Base-by-base conservation (phyloP, 2,888 invertebrate species). In the Diogma glabrata region DNA sequence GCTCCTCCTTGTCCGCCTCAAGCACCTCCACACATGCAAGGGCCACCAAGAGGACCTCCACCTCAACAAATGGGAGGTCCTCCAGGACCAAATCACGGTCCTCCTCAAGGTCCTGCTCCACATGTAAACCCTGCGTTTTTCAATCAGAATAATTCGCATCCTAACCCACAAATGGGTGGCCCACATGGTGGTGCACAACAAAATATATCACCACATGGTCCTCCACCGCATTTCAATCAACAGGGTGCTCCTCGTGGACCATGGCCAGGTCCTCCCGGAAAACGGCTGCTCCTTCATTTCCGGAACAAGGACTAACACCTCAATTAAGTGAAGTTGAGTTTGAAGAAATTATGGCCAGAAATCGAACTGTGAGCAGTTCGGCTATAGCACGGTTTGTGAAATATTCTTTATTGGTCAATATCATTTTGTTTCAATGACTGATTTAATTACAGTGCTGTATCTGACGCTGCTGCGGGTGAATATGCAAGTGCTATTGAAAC, bases 401-500 rank as follows among this genome's bases (percentile, higher is more conserved):
- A 17, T 19, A 14, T 40, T 12, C 9, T 38, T 24, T 48, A 28
- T 38, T 23, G 46, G 22, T 17, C 3, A 47, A 36, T 17, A 33
- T 26, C 38, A 38, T 20, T 4, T 47, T 45, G 46, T 23, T 16
- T 50, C 48, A 24, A 20, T 10, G 17, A 5, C 7, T 20, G 6
- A 33, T 52, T 22, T 33, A 75, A n/a, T n/a, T n/a, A n/a, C n/a
- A n/a, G 97, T 54, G 99, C 99, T 10, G 96, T 99, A 33, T 90
- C 92, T 48, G 97, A 97, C 72, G 96, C 96, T 3, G 93, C 94
- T 40, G 91, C 93, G 52, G 94, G 96, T 9, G 97, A 99, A 72
- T 95, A 91, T 72, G 92, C 93, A 2, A 93, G 93, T 69, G 99
- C 99, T 48, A 95, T 99, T 56, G 97, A 99, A 73, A 99, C 99